Evolutionary conservation across 30 jellyfish, hydroid and myxozoan species (phyloP).

Genomic region (Pseudorhiza aurosa): DNA sequence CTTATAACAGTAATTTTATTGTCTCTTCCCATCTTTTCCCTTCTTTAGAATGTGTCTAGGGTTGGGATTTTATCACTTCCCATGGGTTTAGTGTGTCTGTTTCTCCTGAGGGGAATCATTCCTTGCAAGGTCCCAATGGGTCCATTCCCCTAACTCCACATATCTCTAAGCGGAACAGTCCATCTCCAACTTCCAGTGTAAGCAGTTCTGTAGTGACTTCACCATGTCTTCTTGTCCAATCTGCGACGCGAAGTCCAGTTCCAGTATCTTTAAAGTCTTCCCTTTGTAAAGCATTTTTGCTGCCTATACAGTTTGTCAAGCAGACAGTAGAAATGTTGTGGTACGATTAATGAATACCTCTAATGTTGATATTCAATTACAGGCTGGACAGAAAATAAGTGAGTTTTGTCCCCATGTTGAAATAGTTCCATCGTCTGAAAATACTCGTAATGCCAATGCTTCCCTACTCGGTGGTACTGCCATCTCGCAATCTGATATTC

Average conservation of each 20-base stretch:
- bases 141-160: constrained; percentile 11
- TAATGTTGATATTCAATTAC: constrained; percentile 28
- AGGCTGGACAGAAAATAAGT: constrained; percentile 15
- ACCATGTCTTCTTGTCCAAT: constrained; percentile 29
- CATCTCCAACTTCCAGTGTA: neutral
- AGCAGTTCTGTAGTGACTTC: neutral
- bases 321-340: neutral
- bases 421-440: too few relatives aligned
- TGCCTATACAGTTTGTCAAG: constrained; percentile 41
- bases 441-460: too few relatives aligned
- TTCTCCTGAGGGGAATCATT: neutral
- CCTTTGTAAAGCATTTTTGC: neutral
- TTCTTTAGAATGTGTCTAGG: constrained; percentile 19
- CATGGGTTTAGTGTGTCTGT: constrained; percentile 7
- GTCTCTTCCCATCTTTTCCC: neutral
- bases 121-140: constrained; percentile 3
- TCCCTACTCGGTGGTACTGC: too few relatives aligned
- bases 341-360: constrained; percentile 51
- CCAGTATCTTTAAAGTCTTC: neutral
- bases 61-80: constrained; percentile 19
- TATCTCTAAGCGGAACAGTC: neutral
- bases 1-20: neutral
- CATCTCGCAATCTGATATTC: too few relatives aligned
- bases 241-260: constrained; percentile 11
- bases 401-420: constrained; percentile 33